Conservation (phyloP, 2,888 invertebrate genomes). For the Acanthococcus lagerstroemiae region DNA sequence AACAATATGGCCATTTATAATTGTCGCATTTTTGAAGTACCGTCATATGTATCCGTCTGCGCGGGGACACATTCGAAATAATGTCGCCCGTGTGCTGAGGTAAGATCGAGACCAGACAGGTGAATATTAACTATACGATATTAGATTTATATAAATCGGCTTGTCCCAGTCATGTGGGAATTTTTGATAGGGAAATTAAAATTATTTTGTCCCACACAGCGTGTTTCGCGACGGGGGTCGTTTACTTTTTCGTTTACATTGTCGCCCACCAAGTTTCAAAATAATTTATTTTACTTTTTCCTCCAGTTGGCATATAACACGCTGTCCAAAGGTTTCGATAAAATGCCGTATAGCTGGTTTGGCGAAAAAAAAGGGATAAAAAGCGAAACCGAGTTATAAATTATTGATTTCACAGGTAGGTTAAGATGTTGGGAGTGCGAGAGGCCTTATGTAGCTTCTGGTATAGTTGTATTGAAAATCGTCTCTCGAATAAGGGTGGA, state of each 20-base stretch:
- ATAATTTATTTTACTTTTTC: conserved; percentile 5
- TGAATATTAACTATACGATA: background rate
- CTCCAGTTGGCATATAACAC: background rate
- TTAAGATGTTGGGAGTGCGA: background rate
- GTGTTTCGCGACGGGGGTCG: conserved; percentile 25
- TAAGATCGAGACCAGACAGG: background rate
- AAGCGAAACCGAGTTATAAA: background rate
- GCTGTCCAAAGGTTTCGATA: background rate
- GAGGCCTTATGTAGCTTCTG: background rate
- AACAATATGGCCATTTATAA: background rate
- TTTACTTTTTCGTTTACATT: background rate
- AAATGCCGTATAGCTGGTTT: too few species aligned
- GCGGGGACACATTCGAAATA: background rate
- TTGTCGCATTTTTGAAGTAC: background rate
- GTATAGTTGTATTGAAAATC: too few species aligned
- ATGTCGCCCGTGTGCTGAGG: background rate
- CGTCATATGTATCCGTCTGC: background rate
- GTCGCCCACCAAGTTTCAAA: conserved; percentile 1
- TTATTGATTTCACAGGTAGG: background rate
- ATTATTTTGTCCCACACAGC: conserved; percentile 26
- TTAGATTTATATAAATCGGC: conserved; percentile 1
- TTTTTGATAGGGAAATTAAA: conserved; percentile 12
- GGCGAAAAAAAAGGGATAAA: background rate
- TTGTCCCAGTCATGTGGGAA: background rate
- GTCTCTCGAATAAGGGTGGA: too few species aligned